Evolutionary conservation across 2,888 invertebrate genomes (phyloP).

Genomic region (Agelastica alni): DNA sequence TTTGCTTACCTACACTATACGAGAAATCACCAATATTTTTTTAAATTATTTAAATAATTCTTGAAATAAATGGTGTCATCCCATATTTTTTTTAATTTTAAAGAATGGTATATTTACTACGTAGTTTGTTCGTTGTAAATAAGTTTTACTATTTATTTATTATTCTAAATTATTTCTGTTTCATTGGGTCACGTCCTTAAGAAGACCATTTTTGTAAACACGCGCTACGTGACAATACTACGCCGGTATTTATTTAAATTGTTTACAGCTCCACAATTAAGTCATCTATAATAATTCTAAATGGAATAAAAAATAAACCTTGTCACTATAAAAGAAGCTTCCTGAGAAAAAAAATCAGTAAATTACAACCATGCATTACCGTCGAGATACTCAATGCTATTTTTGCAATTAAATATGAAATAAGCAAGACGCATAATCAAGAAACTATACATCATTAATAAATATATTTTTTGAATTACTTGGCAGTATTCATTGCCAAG

Average conservation of each 20-base stretch:
- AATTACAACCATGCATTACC: neutral
- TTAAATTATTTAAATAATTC: no score
- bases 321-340: neutral
- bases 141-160: no score
- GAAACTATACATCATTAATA: neutral
- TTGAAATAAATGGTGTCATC: no score
- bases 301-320: constrained; percentile 3
- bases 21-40: no score
- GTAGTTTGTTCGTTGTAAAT: no score
- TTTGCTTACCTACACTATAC: no score
- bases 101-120: no score
- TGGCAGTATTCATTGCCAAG: constrained; percentile 2
- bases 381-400: neutral
- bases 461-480: neutral
- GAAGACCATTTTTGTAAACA: no score
- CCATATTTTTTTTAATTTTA: no score
- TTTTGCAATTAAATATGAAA: constrained; percentile 3
- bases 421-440: constrained; percentile 1
- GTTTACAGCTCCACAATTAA: neutral
- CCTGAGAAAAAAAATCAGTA: neutral
- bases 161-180: no score
- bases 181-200: no score
- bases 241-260: neutral
- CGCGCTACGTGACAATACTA: no score
- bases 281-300: neutral